phyloP scores from a whole-genome alignment of 2,888 invertebrate genomes.

The Cryptocheilus praepositus region DNA sequence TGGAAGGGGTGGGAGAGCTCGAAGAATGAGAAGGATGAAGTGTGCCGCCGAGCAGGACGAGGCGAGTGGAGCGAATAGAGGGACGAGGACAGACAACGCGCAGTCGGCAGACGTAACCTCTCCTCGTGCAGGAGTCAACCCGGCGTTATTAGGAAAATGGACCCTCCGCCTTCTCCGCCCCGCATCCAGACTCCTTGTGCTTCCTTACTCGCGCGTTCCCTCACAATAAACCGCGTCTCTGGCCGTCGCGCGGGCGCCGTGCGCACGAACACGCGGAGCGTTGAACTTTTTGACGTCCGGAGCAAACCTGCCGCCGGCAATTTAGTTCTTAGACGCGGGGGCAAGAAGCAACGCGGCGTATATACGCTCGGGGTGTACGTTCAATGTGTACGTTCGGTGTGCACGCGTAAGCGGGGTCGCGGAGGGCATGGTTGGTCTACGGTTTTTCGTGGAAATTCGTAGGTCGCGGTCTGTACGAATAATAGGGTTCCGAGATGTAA shows the following conservation, averaged over 20 bases:
- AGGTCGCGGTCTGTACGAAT: too few species aligned
- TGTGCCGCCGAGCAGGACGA: too few species aligned
- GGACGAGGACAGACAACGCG: constrained; percentile 10
- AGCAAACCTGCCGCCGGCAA: constrained; percentile 38
- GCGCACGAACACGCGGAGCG: constrained; percentile 10
- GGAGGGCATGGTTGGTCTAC: too few species aligned
- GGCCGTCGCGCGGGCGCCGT: background rate
- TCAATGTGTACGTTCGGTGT: too few species aligned
- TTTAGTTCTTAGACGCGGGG: constrained; percentile 30
- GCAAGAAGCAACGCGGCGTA: constrained; percentile 5
- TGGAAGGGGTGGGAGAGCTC: background rate
- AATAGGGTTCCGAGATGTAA: too few species aligned
- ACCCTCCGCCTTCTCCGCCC: constrained; percentile 28
- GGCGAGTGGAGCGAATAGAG: too few species aligned
- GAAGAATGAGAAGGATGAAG: background rate
- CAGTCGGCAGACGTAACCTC: constrained; percentile 22
- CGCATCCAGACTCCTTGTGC: constrained; percentile 22
- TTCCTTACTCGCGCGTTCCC: constrained; percentile 1
- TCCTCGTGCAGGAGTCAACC: constrained; percentile 57
- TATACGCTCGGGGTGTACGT: too few species aligned
- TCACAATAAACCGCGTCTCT: constrained; percentile 3
- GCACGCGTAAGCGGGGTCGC: too few species aligned
- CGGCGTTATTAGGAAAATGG: constrained; percentile 63
- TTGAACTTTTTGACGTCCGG: constrained; percentile 40
- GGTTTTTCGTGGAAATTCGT: too few species aligned